Evolutionary conservation across 64 coral and sea anemone genomes (phyloP).

Genomic region (Anthopleura sola): DNA sequence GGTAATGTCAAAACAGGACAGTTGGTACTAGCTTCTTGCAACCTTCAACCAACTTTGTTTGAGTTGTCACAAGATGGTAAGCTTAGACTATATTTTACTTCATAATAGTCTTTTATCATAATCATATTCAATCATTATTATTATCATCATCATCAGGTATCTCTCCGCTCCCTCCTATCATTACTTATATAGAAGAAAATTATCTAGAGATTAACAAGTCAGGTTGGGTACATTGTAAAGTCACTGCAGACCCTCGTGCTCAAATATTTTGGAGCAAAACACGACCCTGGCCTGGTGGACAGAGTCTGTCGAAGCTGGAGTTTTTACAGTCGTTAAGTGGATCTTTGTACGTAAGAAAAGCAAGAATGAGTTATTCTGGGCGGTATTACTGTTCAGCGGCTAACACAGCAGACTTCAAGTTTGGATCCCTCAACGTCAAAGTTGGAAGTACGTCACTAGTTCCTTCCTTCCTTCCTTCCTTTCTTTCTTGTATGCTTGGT

Average conservation of each 20-base stretch:
- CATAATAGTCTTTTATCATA: too few species aligned
- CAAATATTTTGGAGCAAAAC: conserved; percentile 75
- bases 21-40: not conserved
- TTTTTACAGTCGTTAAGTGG: conserved; percentile 69
- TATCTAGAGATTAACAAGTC: conserved; percentile 60
- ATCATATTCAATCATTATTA: not conserved
- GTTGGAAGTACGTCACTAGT: conserved; percentile 59
- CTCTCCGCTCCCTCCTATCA: conserved; percentile 50
- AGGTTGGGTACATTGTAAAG: conserved; percentile 64
- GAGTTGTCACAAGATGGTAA: conserved; percentile 34
- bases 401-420: conserved; percentile 62
- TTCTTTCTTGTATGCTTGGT: not conserved
- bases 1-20: conserved; percentile 25
- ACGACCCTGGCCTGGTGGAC: conserved; percentile 61
- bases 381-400: conserved; percentile 73
- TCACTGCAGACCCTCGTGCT: conserved; percentile 67
- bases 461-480: not conserved
- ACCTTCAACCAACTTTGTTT: conserved; percentile 11
- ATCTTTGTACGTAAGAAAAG: conserved; percentile 69
- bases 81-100: not conserved
- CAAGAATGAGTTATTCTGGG: conserved; percentile 55
- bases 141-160: conserved; percentile 32
- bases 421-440: conserved; percentile 32
- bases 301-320: conserved; percentile 43
- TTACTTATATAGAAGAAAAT: conserved; percentile 20